Percentiles rank a stretch among this genome's conserved stretches.
These are phyloP conservation scores for Leptopilina myrica DNA, from an alignment of 2,888 invertebrate genomes.

Conservation along the genomic window DNA sequence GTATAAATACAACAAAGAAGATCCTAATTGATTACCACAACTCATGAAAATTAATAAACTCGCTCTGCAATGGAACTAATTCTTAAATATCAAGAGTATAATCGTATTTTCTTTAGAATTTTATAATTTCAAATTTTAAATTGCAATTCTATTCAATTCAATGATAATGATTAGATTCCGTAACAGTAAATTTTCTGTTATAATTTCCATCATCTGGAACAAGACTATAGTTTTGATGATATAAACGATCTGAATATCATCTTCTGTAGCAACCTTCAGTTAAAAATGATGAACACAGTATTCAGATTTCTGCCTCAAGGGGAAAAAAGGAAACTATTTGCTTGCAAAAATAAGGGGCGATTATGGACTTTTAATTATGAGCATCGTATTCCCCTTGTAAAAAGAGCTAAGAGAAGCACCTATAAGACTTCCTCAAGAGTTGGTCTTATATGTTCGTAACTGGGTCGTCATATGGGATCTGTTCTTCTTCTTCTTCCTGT, in stretches of 20 bases:
- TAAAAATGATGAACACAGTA: too few relatives aligned
- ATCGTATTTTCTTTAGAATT: not conserved
- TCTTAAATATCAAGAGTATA: not conserved
- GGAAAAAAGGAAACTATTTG: not conserved
- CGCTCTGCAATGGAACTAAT: not conserved
- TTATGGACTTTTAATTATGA: not conserved
- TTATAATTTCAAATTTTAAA: not conserved
- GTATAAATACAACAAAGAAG: not conserved
- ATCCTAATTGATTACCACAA: not conserved
- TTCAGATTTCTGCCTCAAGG: not conserved
- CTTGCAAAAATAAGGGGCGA: not conserved
- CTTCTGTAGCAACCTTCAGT: too few relatives aligned
- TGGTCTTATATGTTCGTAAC: constrained; percentile 11
- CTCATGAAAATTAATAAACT: constrained; percentile 19
- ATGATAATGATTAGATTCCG: not conserved
- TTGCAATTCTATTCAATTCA: not conserved
- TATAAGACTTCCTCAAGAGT: not conserved
- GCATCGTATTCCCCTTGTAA: not conserved
- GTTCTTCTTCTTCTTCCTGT: constrained; percentile 22
- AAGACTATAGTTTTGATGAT: not conserved
- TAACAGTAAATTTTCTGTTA: not conserved
- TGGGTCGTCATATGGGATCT: constrained; percentile 34
- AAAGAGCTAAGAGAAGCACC: not conserved
- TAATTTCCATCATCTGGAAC: not conserved
- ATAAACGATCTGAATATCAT: too few relatives aligned